Base-by-base conservation (phyloP, 2,888 invertebrate species). In the Nudaria mundana region DNA sequence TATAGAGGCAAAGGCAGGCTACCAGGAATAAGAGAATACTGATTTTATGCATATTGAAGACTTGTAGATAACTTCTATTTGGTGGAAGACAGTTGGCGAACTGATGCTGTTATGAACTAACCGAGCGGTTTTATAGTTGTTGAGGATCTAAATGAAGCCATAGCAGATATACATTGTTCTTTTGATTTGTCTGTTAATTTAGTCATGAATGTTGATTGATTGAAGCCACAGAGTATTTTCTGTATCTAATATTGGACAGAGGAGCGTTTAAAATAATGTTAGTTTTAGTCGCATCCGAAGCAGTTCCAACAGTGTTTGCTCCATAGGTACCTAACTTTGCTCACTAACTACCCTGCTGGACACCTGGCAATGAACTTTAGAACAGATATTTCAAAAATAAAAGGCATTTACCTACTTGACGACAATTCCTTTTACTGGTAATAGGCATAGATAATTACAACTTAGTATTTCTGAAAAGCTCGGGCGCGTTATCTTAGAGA, bases 31-130 rank as follows among this genome's bases (percentile, higher is more conserved):
- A 38, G 10, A 76, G 48, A 15, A 75, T 44, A 31, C 66, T 44
- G 16, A 65, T 28, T 47, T 76, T 77, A 46, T 70, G 63, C 82
- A 82, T 81, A 33, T 58, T 76, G 40, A 30, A 10, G 30, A 8
- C 20, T 32, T 2, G 12, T 24, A 26, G 28, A 7, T 14, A 5
- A 44, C n/a, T 23, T 31, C 16, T 38, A 37, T 23, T 37, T 24
- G 16, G 5, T 37, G 25, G 30, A 44, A 26, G 16, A 8, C 7
- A 24, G 15, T 22, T 10, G 12, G 13, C 35, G 28, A 24, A 56
- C 43, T 71, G 68, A 62, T 63, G 60, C 8, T 33, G 15, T 20
- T 15, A 4, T 12, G 5, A 12, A 10, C 14, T 12, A 7, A 15
- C 24, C 6, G 12, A 2, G 13, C 7, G 44, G 46, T 69, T 74